Percentiles rank a stretch among this genome's conserved stretches.
phyloP scores from a whole-genome alignment of 2,113 vertebrate genomes.

The Heloderma charlesbogerti region DNA sequence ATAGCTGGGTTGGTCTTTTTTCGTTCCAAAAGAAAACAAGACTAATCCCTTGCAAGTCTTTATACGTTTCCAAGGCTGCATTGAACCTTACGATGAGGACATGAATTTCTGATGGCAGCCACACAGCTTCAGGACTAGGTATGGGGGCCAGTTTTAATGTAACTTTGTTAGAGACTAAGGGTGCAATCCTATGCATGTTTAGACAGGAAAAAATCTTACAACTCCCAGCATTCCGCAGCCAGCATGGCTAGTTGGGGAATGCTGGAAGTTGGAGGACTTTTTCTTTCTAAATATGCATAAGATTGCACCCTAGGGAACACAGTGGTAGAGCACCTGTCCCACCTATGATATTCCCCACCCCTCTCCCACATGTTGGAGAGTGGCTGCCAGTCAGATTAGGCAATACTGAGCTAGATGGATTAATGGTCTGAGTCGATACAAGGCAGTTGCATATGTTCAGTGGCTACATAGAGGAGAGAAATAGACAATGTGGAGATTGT shows the following conservation, averaged over 20 bases:
- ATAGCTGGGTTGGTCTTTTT: neutral
- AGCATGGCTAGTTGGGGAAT: no score
- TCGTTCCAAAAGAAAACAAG: neutral
- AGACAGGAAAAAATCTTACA: no score
- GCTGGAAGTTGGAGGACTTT: no score
- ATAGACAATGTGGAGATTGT: neutral
- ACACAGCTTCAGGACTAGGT: neutral
- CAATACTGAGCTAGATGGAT: neutral
- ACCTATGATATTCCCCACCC: no score
- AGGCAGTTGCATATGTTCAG: neutral
- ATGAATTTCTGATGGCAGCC: neutral
- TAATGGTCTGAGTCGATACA: neutral
- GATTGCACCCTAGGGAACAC: no score
- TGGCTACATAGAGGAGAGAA: conserved; percentile 14
- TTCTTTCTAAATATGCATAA: no score
- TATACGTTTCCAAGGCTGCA: neutral
- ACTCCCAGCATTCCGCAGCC: no score
- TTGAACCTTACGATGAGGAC: neutral
- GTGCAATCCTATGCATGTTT: neutral
- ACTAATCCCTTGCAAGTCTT: neutral
- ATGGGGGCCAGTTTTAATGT: neutral
- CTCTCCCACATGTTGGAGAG: neutral
- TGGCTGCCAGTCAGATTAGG: neutral
- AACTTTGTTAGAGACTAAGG: neutral
- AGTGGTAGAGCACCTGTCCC: neutral